A percentile compares a stretch with the other conserved stretches of the same genome.
Evolutionary conservation across 2,888 invertebrate species (phyloP).

Genomic region (Clunio marinus): DNA sequence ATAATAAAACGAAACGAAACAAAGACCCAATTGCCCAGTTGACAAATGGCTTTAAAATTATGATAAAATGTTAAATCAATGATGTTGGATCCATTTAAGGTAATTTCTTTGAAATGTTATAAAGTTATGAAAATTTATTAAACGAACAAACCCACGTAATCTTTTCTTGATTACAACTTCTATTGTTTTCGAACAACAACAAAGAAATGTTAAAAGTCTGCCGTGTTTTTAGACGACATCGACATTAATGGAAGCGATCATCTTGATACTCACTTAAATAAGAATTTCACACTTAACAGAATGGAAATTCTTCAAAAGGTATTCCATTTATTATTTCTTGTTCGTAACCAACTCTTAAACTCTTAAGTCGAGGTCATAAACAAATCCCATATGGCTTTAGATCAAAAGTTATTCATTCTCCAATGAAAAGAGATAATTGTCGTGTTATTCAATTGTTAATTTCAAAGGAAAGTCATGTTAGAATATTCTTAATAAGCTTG

Average conservation of each 20-base stretch:
- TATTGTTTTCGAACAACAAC: too few species aligned
- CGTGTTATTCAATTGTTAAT: constrained; percentile 10
- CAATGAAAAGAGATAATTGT: too few species aligned
- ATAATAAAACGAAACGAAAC: neutral
- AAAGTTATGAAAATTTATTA: constrained; percentile 22
- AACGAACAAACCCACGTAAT: too few species aligned
- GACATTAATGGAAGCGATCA: too few species aligned
- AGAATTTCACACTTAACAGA: too few species aligned
- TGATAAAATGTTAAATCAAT: neutral
- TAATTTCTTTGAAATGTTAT: neutral
- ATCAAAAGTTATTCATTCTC: too few species aligned
- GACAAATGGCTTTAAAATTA: neutral
- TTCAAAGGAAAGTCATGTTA: constrained; percentile 24
- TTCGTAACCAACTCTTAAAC: neutral
- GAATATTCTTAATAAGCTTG: neutral
- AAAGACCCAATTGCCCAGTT: constrained; percentile 7
- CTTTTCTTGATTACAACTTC: too few species aligned
- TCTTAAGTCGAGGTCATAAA: neutral
- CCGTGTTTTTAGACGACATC: too few species aligned
- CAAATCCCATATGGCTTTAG: neutral
- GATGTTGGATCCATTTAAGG: neutral
- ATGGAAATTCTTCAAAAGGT: too few species aligned
- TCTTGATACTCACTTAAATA: too few species aligned
- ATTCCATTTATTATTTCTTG: neutral
- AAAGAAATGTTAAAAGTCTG: too few species aligned